Base-by-base conservation (phyloP, 2,888 invertebrate species). In the Gonocerus acuteangulatus region DNA sequence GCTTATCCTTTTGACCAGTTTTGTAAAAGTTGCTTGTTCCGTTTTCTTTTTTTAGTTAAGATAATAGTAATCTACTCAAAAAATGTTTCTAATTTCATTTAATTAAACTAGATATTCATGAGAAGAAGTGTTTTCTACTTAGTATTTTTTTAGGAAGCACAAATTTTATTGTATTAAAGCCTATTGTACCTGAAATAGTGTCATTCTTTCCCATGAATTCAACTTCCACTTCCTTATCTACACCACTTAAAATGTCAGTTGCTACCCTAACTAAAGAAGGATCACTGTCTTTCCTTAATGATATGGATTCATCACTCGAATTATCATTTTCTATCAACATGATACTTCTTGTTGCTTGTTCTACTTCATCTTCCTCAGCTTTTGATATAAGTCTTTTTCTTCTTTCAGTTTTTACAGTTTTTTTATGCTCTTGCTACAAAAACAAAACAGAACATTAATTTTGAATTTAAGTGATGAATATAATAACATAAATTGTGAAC, bases 171-270 rank as follows among this genome's bases (percentile, higher is more conserved):
- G n/a, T n/a, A n/a, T n/a, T n/a, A n/a, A n/a, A n/a, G n/a, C n/a
- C n/a, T n/a, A n/a, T n/a, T n/a, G n/a, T 45, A 61, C 61, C 54
- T 1, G 52, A 61, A 2, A 27, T 19, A 4, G 18, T 42, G 34
- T 61, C 57, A 16, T 22, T 48, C 27, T 39, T 36, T 13, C 44
- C 32, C 47, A 56, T 65, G 48, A 51, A 78, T 69, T 82, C 81
- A 48, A 82, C 82, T 69, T 82, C 80, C 6, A 82, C 82, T 60
- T 80, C 78, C 22, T 77, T 74, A 68, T 80, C 80, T 7, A 82
- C 76, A 2, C 81, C 82, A 64, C 78, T 81, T 23, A 82, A 72
- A 59, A 82, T 82, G 70, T 81, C 80, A 27, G 80, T 81, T 0
- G 82, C 82, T 3, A 80, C 78, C 67, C 79, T 77, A 51, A 80